A percentile compares a stretch with the other conserved stretches of the same genome.
Conservation (phyloP, 2,888 invertebrate species). For the Caenorhabditis panamensis region DNA sequence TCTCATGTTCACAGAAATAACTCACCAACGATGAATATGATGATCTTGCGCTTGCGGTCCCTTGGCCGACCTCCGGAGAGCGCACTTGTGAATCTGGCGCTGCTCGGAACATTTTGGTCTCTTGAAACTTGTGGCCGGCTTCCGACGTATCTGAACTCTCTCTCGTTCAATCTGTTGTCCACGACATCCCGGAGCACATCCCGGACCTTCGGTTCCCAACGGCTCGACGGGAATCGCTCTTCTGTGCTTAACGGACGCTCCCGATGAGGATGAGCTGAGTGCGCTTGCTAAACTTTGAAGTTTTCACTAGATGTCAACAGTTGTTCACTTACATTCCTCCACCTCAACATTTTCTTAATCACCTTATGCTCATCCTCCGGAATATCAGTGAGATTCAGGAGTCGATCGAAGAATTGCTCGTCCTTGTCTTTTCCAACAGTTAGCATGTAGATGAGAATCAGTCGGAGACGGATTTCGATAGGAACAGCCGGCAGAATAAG, state of each 20-base stretch:
- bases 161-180: constrained; percentile 13
- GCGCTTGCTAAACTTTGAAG: background rate
- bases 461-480: constrained; percentile 22
- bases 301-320: background rate
- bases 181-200: constrained; percentile 12
- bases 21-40: constrained; percentile 43
- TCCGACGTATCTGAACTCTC: constrained; percentile 20
- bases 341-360: constrained; percentile 25
- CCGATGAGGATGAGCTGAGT: background rate
- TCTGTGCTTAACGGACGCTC: constrained; percentile 16
- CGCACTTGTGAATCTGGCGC: constrained; percentile 32
- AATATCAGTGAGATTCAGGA: constrained; percentile 35
- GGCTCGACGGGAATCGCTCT: constrained; percentile 35
- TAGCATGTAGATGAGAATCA: constrained; percentile 54
- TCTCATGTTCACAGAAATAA: background rate
- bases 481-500: constrained; percentile 25
- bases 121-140: background rate
- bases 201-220: constrained; percentile 43
- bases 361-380: constrained; percentile 11
- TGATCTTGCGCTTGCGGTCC: constrained; percentile 31
- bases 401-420: constrained; percentile 30
- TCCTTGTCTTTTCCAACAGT: constrained; percentile 45
- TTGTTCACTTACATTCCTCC: constrained; percentile 33
- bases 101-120: background rate
- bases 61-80: constrained; percentile 12